Evolutionary conservation across 2,888 invertebrate species (phyloP), one percentile per base, ranked within the genome.

Genomic region (Dynastes grantii): DNA sequence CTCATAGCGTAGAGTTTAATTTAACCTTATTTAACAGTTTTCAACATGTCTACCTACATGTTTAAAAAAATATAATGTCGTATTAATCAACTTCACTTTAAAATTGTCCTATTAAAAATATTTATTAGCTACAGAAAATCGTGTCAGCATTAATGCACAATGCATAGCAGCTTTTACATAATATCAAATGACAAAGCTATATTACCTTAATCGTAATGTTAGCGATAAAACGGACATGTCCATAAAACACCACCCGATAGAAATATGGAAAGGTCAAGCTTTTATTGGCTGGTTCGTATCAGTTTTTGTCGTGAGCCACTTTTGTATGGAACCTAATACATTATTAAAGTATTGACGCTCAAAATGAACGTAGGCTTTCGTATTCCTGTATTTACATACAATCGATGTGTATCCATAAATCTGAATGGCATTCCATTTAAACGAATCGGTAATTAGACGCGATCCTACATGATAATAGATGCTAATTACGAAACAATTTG

Each of bases 331-430:
- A 32, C 37, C 32, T 71, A 71, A 67, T 58, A 37, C 71, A 58
- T 58, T 67, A 55, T 71, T 55, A 71, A 71, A 55, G 71, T 37
- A 32, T 71, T 32, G 71, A 71, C 58, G 71, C 32, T 55, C 37
- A 22, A 71, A 29, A 13, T 55, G 58, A 32, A 55, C 71, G 71
- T 71, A 55, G 71, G 71, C 37, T 71, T 71, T 71, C 53, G 32
- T 71, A 71, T 37, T 71, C n/a, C 71, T 58, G 71, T 71, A 71
- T 71, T 71, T 71, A 55, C 71, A 71, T 71, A 71, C 55, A 71
- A 71, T 71, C 71, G 58, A 55, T 22, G 71, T 58, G 40, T 71
- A 37, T 71, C 58, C 71, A 71, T 71, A 71, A 40, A 71, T 71
- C 55, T 71, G 71, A 71, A 71, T 71, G 71, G 71, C 71, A 71